phyloP scores from a whole-genome alignment of 2,113 vertebrate genomes.

The Octodon degus region DNA sequence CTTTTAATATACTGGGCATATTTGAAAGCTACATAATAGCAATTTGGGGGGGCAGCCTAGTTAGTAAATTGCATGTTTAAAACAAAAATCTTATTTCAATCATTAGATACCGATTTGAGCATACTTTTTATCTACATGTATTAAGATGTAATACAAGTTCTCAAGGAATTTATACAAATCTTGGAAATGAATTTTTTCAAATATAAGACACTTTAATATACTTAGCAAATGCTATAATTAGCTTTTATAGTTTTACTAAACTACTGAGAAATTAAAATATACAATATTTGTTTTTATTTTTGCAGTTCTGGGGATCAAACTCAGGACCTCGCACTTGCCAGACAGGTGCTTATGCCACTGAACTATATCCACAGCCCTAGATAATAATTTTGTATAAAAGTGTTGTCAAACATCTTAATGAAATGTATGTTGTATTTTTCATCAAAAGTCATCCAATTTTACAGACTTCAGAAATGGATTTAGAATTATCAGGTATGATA shows the following conservation, averaged over 20 bases:
- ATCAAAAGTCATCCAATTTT: conserved; percentile 10
- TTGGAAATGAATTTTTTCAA: conserved; percentile 26
- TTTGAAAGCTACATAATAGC: background rate
- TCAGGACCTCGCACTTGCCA: too few relatives aligned
- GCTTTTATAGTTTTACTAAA: conserved; percentile 34
- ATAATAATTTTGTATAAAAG: background rate
- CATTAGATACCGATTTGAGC: background rate
- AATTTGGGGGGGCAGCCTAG: background rate
- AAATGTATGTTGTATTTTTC: conserved; percentile 46
- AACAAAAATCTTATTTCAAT: background rate
- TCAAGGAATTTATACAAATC: background rate
- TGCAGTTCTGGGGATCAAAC: too few relatives aligned
- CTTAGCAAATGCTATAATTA: background rate
- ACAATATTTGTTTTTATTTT: too few relatives aligned
- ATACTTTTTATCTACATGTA: background rate
- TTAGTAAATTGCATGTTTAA: background rate
- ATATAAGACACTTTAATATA: background rate
- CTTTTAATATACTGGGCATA: background rate
- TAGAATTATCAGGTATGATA: background rate
- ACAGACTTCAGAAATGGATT: background rate
- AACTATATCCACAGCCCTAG: too few relatives aligned
- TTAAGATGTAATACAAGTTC: background rate
- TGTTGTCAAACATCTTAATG: background rate
- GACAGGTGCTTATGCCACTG: too few relatives aligned
- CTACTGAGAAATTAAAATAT: background rate